Conservation (phyloP, 2,113 vertebrate species). For the Ursus arctos region DNA sequence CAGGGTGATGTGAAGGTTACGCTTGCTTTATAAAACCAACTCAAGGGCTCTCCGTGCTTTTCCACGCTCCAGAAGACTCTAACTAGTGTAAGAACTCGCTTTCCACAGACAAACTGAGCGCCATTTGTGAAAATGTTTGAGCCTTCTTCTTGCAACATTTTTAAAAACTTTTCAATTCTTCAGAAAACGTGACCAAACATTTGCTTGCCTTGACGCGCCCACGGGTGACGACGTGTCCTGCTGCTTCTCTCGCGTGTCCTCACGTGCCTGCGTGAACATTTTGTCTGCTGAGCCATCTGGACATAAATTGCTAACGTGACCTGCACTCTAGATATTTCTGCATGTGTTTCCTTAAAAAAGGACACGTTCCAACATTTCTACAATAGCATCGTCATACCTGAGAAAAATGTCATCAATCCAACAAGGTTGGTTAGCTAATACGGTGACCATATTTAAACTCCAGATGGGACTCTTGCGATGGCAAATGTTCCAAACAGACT, state of each 20-base stretch:
- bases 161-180: background rate
- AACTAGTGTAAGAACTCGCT: background rate
- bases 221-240: rapidly evolving
- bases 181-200: background rate
- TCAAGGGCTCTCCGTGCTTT: background rate
- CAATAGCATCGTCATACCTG: background rate
- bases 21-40: background rate
- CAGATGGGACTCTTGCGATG: background rate
- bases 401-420: background rate
- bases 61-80: background rate
- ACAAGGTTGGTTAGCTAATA: background rate
- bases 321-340: background rate
- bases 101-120: background rate
- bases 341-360: background rate
- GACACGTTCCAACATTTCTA: background rate
- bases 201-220: too few relatives aligned
- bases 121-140: background rate
- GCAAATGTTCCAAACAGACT: background rate
- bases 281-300: background rate
- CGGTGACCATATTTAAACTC: background rate
- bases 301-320: background rate
- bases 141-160: background rate
- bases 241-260: too few relatives aligned
- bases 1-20: background rate
- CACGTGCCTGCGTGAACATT: rapidly evolving